Base-by-base conservation (phyloP, 2,113 vertebrate species). In the Crocuta crocuta region DNA sequence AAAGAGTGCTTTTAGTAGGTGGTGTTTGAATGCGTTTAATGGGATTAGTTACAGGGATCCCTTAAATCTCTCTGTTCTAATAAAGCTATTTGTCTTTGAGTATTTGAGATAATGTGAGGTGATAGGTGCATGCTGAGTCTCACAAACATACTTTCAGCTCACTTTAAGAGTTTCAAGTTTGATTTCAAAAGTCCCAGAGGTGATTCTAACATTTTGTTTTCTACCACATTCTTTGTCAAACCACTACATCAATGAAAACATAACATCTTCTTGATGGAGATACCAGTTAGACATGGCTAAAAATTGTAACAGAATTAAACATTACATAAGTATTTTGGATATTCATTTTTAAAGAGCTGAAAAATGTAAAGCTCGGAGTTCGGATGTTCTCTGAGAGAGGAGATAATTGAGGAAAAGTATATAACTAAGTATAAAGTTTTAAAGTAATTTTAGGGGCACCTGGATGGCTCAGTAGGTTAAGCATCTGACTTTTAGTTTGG, bases 11-110 rank as follows among this genome's bases (percentile, higher is more conserved):
- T 95, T 92, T n/a, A 81, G 74, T 68, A 92, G 88, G 65, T 48
- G 50, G 10, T 87, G 7, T 93, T 83, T 71, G 10, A 91, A 39
- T 58, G 63, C 0, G 13, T 23, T 61, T 95, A 95, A 89, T 90
- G 74, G 35, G 8, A 83, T 63, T 89, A 28, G 5, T 88, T 83
- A n/a, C 10, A 63, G n/a, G 65, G 7, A 85, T 74, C 8, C 17
- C 55, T 81, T 79, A 86, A 86, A 80, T 92, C 35, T 50, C 39
- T 74, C n/a, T 95, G n/a, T 81, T 74, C n/a, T 76, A 66, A 55
- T 78, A 79, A 90, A 95, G 4, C 26, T n/a, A 33, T 83, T 92
- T 92, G 21, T 74, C n/a, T 95, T 84, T 39, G 78, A 73, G 53
- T 43, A 58, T 93, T 55, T 93, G 21, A 88, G 45, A 78, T 73